Conservation (phyloP, 2,113 vertebrate species). For the Capreolus pygargus region DNA sequence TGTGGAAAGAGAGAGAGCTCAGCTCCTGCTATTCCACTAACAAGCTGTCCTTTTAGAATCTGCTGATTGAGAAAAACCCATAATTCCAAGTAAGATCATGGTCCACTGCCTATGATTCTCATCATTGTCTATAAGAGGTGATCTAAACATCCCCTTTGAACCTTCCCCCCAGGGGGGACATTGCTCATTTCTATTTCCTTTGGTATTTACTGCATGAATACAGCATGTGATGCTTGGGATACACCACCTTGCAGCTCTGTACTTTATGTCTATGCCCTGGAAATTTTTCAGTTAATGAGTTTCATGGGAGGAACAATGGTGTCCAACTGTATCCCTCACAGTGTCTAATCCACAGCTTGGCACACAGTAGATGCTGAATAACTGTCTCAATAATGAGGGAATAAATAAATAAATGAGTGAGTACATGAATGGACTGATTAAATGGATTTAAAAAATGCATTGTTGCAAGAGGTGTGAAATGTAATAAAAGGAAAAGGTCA, state of each 20-base stretch:
- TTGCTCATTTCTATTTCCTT: not conserved
- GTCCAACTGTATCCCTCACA: not conserved
- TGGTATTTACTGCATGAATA: not conserved
- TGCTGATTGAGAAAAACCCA: conserved; percentile 44
- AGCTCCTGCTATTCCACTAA: not conserved
- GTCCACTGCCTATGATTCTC: not conserved
- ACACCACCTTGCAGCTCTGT: not conserved
- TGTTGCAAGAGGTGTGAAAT: not conserved
- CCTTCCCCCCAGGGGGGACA: not conserved
- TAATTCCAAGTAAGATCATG: conserved; percentile 26
- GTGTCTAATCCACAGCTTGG: not conserved
- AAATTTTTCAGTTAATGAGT: not conserved
- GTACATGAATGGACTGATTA: not conserved
- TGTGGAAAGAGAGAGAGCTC: not conserved
- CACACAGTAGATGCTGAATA: not conserved
- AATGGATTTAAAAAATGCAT: conserved; percentile 11
- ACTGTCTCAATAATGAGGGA: conserved; percentile 15
- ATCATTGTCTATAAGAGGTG: not conserved
- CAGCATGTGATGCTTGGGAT: not conserved
- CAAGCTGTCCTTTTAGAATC: not conserved
- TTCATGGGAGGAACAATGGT: not conserved
- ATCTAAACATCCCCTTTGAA: not conserved
- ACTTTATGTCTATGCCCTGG: not conserved
- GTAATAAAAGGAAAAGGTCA: conserved; percentile 31
- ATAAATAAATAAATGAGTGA: not conserved